Conservation (phyloP, 1,140 invertebrate genomes). For the Aricia agestis region DNA sequence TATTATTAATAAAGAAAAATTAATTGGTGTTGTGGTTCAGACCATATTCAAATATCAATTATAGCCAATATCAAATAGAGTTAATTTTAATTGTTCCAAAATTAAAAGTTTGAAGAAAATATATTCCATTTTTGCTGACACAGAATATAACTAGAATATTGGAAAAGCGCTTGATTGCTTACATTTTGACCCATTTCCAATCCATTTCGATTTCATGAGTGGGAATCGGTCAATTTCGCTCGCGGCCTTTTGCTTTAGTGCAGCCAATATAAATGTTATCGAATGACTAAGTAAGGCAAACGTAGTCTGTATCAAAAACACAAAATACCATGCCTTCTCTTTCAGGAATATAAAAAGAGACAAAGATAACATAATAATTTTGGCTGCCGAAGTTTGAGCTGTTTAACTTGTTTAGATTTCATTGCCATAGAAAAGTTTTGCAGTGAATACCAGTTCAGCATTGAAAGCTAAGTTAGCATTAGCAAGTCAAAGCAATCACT, state of each 20-base stretch:
- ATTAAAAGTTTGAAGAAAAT: not conserved
- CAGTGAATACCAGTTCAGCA: not conserved
- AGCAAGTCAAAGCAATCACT: not conserved
- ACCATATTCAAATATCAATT: no score
- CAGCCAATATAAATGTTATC: conserved; percentile 2
- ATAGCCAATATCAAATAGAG: no score
- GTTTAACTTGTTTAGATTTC: not conserved
- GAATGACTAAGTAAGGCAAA: no score
- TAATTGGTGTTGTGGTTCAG: no score
- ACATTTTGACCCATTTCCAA: conserved; percentile 1
- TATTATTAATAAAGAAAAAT: no score
- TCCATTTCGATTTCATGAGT: not conserved
- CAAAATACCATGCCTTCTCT: no score
- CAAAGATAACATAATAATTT: no score
- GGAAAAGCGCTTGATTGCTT: not conserved
- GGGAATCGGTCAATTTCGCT: not conserved
- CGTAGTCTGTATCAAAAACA: no score
- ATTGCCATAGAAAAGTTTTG: not conserved
- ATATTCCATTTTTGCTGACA: not conserved
- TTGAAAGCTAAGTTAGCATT: not conserved
- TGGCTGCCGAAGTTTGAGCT: no score
- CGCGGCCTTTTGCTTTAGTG: not conserved
- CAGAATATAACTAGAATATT: not conserved
- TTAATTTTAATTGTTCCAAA: not conserved
- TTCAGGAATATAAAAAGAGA: no score